Percentiles rank a stretch among this genome's conserved stretches.
Evolutionary conservation across 2,888 invertebrate species (phyloP).

Genomic region (Escarpia spicata): DNA sequence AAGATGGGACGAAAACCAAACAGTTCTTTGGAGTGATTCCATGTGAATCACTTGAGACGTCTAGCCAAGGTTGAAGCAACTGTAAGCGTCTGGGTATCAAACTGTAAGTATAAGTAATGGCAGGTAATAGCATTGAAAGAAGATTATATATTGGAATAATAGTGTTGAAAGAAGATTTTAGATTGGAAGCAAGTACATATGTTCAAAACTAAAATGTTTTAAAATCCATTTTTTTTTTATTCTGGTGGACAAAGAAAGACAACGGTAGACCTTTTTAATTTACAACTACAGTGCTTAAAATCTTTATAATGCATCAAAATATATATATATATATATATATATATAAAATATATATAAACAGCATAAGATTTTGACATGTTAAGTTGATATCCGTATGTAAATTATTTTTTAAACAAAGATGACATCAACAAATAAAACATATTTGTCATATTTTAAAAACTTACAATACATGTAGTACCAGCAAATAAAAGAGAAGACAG

Average conservation of each 20-base stretch:
- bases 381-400: neutral
- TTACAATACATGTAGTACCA: too few species aligned
- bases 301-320: neutral
- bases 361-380: neutral
- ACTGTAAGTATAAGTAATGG: slow-evolving; percentile 37
- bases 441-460: neutral
- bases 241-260: neutral
- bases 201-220: neutral
- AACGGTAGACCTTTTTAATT: neutral
- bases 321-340: neutral
- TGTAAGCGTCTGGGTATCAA: slow-evolving; percentile 46
- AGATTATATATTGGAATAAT: neutral
- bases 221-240: neutral
- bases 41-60: slow-evolving; percentile 41
- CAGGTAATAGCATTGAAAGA: neutral
- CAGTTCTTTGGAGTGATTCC: slow-evolving; percentile 46
- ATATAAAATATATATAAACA: neutral
- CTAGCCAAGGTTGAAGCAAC: slow-evolving; percentile 49
- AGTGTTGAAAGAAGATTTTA: neutral
- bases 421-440: slow-evolving; percentile 1
- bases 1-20: slow-evolving; percentile 49
- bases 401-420: neutral
- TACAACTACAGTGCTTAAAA: neutral
- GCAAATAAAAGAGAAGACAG: too few species aligned
- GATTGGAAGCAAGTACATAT: neutral